phyloP scores from a whole-genome alignment of 2,113 vertebrate species.

The Hippocampus mohnikei region DNA sequence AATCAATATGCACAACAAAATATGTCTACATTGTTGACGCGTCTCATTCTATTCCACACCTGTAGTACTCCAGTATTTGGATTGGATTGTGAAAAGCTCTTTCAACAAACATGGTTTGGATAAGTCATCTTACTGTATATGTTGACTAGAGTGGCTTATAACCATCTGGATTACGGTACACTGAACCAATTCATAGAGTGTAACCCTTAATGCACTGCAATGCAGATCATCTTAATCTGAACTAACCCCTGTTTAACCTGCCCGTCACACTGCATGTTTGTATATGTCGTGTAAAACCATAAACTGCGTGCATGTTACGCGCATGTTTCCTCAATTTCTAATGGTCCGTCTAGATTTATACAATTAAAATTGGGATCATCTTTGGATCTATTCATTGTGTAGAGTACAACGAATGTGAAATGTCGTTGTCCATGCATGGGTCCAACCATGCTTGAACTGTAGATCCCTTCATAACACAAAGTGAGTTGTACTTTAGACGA shows the following conservation, averaged over 20 bases:
- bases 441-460: background rate
- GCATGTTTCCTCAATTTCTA: background rate
- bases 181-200: constrained; percentile 5
- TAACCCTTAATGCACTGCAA: constrained; percentile 10
- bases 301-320: constrained; percentile 12
- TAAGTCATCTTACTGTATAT: background rate
- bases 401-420: background rate
- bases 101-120: background rate
- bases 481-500: background rate
- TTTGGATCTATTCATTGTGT: background rate
- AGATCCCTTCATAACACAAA: constrained; percentile 9
- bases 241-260: constrained; percentile 27
- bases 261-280: background rate
- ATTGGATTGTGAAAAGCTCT: constrained; percentile 2
- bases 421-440: background rate
- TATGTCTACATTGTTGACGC: background rate
- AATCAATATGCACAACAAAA: background rate
- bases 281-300: constrained; percentile 5
- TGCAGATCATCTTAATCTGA: constrained; percentile 20
- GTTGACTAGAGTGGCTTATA: constrained; percentile 22
- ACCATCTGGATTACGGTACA: constrained; percentile 23
- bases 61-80: background rate
- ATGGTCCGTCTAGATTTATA: background rate
- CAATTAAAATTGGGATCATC: background rate
- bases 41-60: background rate